A percentile compares a stretch with the other conserved stretches of the same genome.
Conservation (phyloP, 1,140 invertebrate genomes). For the Drosophila triauraria region DNA sequence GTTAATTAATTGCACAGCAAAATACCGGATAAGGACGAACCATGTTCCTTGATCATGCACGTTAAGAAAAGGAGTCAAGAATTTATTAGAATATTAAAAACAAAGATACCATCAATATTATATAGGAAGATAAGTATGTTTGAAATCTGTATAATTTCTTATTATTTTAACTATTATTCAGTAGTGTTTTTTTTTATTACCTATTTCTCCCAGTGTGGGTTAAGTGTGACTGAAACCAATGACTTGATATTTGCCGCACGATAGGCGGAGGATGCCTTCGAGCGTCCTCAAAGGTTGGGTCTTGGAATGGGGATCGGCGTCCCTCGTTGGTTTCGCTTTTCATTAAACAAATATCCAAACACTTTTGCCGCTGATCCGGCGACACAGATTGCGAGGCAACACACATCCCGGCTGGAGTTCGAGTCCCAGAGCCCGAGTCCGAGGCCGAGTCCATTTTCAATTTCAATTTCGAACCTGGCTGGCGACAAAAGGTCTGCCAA, state of each 20-base stretch:
- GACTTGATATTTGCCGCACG: slow-evolving; percentile 73
- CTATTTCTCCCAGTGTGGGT: slow-evolving; percentile 7
- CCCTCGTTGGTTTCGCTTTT: slow-evolving; percentile 70
- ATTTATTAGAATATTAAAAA: no score
- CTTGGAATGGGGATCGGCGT: slow-evolving; percentile 7
- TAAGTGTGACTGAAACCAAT: slow-evolving; percentile 69
- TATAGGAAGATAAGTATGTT: no score
- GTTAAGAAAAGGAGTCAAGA: no score
- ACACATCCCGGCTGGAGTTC: slow-evolving; percentile 31
- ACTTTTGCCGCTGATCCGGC: slow-evolving; percentile 80
- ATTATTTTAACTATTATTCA: background rate
- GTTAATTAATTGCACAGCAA: slow-evolving; percentile 79
- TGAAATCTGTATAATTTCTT: no score
- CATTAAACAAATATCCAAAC: slow-evolving; percentile 83
- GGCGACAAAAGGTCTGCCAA: slow-evolving; percentile 77
- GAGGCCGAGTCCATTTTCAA: slow-evolving; percentile 25
- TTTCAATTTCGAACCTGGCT: slow-evolving; percentile 53
- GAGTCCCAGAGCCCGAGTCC: slow-evolving; percentile 10
- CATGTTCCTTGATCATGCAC: slow-evolving; percentile 23
- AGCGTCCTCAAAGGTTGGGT: slow-evolving; percentile 6
- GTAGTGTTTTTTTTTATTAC: background rate
- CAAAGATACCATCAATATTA: background rate
- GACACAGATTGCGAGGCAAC: slow-evolving; percentile 68
- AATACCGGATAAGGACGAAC: slow-evolving; percentile 52
- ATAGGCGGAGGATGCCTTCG: slow-evolving; percentile 55